These are phyloP conservation scores for Nasonia longicornis DNA, from an alignment of 1,140 invertebrate species.

Conservation along the genomic window DNA sequence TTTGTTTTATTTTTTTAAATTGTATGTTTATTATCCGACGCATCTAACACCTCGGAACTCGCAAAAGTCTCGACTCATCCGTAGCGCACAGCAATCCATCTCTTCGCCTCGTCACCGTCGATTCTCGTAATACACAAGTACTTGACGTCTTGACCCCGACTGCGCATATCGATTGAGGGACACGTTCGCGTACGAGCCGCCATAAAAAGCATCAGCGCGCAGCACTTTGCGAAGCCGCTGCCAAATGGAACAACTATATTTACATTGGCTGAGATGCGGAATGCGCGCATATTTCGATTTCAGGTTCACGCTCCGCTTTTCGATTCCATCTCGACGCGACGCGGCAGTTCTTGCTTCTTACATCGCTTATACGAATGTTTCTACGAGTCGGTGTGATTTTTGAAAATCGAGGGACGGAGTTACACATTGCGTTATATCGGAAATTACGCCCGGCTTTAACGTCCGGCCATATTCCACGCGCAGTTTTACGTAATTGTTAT, in stretches of 20 bases:
- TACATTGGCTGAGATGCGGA: slow-evolving; percentile 35
- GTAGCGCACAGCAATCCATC: too few species aligned
- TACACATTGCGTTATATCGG: too few species aligned
- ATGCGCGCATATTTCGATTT: slow-evolving; percentile 34
- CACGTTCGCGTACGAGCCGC: not conserved
- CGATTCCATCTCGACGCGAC: not conserved
- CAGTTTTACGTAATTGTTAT: not conserved
- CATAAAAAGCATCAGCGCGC: not conserved
- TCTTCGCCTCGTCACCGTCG: too few species aligned
- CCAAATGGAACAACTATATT: slow-evolving; percentile 57
- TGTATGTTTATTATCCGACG: too few species aligned
- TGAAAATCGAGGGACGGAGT: too few species aligned
- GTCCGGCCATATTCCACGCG: not conserved
- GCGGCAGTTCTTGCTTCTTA: not conserved
- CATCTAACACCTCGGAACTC: too few species aligned
- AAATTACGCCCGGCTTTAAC: not conserved
- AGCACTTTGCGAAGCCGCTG: slow-evolving; percentile 41
- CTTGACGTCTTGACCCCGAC: not conserved
- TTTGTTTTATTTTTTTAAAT: too few species aligned
- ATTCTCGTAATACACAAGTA: too few species aligned
- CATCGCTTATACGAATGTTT: too few species aligned
- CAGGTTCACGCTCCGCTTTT: slow-evolving; percentile 39
- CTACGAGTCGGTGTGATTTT: not conserved
- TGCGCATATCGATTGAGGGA: not conserved
- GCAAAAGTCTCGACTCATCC: too few species aligned